Conservation (phyloP, 1,140 invertebrate genomes). For the Matsumurasca onukii region DNA sequence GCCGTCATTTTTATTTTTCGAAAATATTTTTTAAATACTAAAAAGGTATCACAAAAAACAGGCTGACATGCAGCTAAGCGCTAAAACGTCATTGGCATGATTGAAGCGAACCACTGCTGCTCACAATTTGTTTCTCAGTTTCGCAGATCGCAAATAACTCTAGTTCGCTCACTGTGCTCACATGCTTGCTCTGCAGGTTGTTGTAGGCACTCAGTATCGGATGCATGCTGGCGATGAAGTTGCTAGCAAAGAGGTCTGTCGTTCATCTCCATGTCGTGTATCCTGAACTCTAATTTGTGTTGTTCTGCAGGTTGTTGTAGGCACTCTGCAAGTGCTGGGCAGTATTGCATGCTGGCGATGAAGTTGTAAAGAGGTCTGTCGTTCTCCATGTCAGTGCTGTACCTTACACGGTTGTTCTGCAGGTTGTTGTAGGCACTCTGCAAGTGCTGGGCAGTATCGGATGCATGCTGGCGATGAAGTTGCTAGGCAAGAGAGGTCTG, state of each 20-base stretch:
- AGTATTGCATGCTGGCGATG: conserved; percentile 36
- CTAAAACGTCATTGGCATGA: too few relatives aligned
- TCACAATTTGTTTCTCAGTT: too few relatives aligned
- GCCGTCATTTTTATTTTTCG: too few relatives aligned
- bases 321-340: too few relatives aligned
- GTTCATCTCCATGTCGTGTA: conserved; percentile 40
- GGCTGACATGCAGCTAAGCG: too few relatives aligned
- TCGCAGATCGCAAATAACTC: too few relatives aligned
- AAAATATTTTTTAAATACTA: too few relatives aligned
- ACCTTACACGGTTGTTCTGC: conserved; percentile 12
- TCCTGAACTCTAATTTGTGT: too few relatives aligned
- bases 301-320: conserved; percentile 36
- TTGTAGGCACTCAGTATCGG: conserved; percentile 27
- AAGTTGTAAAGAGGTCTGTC: conserved; percentile 41
- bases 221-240: conserved; percentile 34
- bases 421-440: conserved; percentile 33
- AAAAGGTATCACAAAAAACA: too few relatives aligned
- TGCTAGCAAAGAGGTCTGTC: conserved; percentile 44
- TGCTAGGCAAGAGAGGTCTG: conserved; percentile 45
- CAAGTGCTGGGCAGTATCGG: conserved; percentile 20
- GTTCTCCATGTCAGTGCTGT: conserved; percentile 39
- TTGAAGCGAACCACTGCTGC: too few relatives aligned
- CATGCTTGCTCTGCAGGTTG: conserved; percentile 34
- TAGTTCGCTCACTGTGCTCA: too few relatives aligned
- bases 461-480: conserved; percentile 34